Percentiles rank a stretch among this genome's conserved stretches.
These are phyloP conservation scores for Amblyopsis rosae DNA, from an alignment of 2,113 vertebrate species.

Conservation along the genomic window DNA sequence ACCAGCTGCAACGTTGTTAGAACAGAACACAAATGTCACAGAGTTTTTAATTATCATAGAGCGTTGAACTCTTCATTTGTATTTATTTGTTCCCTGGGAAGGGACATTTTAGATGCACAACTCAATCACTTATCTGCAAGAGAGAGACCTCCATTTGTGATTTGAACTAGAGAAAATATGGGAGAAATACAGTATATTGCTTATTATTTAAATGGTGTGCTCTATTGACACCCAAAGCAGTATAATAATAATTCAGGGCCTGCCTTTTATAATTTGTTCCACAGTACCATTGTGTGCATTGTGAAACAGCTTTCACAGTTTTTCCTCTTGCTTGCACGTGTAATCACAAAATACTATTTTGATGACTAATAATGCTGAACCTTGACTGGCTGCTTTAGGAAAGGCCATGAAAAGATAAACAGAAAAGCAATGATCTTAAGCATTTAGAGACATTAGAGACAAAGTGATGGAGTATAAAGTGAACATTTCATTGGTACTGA, in stretches of 20 bases:
- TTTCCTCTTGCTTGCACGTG: too few relatives aligned
- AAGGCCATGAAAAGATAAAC: too few relatives aligned
- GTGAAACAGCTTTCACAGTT: too few relatives aligned
- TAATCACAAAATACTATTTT: too few relatives aligned
- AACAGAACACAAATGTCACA: slow-evolving; percentile 11
- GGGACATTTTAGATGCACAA: slow-evolving; percentile 45
- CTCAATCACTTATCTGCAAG: slow-evolving; percentile 28
- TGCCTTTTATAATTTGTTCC: neutral
- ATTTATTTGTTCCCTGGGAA: slow-evolving; percentile 25
- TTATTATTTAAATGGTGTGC: slow-evolving; percentile 35
- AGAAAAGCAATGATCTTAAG: too few relatives aligned
- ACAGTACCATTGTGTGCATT: neutral
- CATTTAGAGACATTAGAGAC: too few relatives aligned
- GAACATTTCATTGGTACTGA: too few relatives aligned
- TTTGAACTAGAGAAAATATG: slow-evolving; percentile 41
- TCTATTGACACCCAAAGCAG: slow-evolving; percentile 22
- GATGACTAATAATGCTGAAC: too few relatives aligned
- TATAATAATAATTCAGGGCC: slow-evolving; percentile 25
- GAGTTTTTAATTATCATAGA: slow-evolving; percentile 39
- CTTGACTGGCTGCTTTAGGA: too few relatives aligned
- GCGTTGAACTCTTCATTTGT: slow-evolving; percentile 45
- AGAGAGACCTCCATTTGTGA: slow-evolving; percentile 40
- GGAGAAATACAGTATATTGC: neutral
- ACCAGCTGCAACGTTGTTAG: too few relatives aligned
- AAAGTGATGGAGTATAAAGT: too few relatives aligned